Evolutionary conservation across 2,113 vertebrate species (phyloP), one percentile per base, ranked within the genome.

Genomic region (Macroglossus sobrinus): DNA sequence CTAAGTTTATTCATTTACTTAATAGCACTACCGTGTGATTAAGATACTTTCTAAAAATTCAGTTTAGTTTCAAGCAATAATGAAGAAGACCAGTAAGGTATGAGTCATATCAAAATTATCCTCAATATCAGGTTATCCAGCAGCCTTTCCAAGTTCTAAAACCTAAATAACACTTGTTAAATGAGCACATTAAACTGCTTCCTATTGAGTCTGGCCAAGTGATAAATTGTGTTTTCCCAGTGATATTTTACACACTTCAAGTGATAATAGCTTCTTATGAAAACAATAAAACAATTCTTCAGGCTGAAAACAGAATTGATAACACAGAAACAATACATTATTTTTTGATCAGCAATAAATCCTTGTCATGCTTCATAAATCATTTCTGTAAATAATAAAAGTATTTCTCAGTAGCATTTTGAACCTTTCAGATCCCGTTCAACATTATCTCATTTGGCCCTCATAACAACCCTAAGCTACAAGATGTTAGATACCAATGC

Each of bases 201-300:
- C 81, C 43, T 81, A 63, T 53, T 86, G 33, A 91, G 89, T 84
- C 21, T 75, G 11, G n/a, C 10, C 64, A 85, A 89, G 53, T 93
- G 86, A 94, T 93, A 95, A 95, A 94, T 72, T 85, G 24, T 43
- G 43, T 12, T 94, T 80, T 28, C 35, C 69, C 4, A 5, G 63
- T 72, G 45, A 93, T 89, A 81, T 91, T 94, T 89, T 78, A 79
- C 6, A 93, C 59, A 63, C 57, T 93, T 91, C 87, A 89, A 88
- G n/a, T 78, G 68, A 94, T 93, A 96, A 95, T 55, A 89, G 59
- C 21, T 85, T 91, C 74, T 82, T 66, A 85, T 45, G n/a, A 95
- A 95, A 63, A 89, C 40, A 85, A 43, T 68, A 68, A 91, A 87
- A 79, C 33, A 88, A n/a, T 80, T 85, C 81, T 87, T 57, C 53